Evolutionary conservation across 2,797 vertebrate genomes (phyloP).

Genomic region (Pempheris klunzingeri): DNA sequence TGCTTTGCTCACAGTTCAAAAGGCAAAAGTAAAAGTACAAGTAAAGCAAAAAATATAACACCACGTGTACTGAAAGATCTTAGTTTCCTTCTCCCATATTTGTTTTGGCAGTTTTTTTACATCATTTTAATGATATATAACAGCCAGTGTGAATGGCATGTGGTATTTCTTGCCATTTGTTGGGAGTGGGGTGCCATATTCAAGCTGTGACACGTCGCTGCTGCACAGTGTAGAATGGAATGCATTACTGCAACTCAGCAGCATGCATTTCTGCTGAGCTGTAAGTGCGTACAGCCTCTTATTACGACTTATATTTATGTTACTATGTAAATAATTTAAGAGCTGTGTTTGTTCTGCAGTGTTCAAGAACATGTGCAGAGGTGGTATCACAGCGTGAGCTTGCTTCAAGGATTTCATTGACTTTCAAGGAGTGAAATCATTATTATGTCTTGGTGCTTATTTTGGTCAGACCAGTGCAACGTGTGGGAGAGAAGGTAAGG

Average conservation of each 20-base stretch:
- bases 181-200: constrained; percentile 34
- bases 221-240: constrained; percentile 34
- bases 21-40: constrained; percentile 24
- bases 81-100: constrained; percentile 9
- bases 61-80: constrained; percentile 14
- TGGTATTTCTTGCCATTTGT: constrained; percentile 59
- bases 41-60: constrained; percentile 17
- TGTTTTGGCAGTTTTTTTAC: constrained; percentile 25
- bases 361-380: constrained; percentile 35
- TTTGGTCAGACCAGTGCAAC: constrained; percentile 39
- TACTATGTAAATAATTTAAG: constrained; percentile 70
- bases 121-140: constrained; percentile 47
- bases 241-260: constrained; percentile 46
- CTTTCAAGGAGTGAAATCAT: constrained; percentile 43
- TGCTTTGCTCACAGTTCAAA: constrained; percentile 44
- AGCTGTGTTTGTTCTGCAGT: constrained; percentile 55
- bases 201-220: constrained; percentile 57
- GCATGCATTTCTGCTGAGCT: constrained; percentile 47
- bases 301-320: constrained; percentile 61
- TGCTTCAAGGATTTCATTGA: constrained; percentile 34
- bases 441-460: constrained; percentile 30
- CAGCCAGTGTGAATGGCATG: constrained; percentile 51
- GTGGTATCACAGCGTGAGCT: constrained; percentile 1
- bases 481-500: constrained; percentile 46
- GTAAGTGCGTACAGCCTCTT: constrained; percentile 27